These are phyloP conservation scores for Agrochola circellaris DNA, from an alignment of 2,888 invertebrate genomes.

Conservation along the genomic window DNA sequence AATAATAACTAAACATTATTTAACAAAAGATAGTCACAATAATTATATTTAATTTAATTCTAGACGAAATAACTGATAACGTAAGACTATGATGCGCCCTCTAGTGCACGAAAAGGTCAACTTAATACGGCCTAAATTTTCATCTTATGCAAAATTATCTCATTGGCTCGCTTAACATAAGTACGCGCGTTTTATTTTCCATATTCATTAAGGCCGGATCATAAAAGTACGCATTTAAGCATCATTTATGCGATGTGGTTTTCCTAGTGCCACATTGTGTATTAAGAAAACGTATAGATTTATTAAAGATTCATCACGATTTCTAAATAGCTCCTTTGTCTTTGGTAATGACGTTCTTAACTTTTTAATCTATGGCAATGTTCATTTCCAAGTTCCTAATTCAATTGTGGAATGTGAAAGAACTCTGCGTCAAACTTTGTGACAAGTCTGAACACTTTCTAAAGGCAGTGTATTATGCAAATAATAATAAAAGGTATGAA, in stretches of 20 bases:
- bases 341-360: conserved; percentile 36
- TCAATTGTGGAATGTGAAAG: conserved; percentile 32
- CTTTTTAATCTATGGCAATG: conserved; percentile 27
- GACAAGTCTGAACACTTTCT: conserved; percentile 38
- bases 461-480: conserved; percentile 33
- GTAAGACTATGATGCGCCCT: conserved; percentile 14
- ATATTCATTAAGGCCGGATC: conserved; percentile 50
- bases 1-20: neutral
- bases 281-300: conserved; percentile 32
- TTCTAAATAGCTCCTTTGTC: conserved; percentile 37
- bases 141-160: conserved; percentile 30
- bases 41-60: neutral
- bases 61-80: conserved; percentile 6
- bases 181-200: conserved; percentile 33
- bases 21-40: conserved; percentile 2
- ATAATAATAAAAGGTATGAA: conserved; percentile 31
- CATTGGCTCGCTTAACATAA: conserved; percentile 10
- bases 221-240: conserved; percentile 43
- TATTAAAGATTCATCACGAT: conserved; percentile 35
- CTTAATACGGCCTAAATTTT: conserved; percentile 11
- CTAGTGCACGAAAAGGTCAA: conserved; percentile 23
- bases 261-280: conserved; percentile 25
- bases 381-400: conserved; percentile 16
- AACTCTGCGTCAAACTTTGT: neutral
- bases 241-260: conserved; percentile 15